Evolutionary conservation across 2,113 vertebrate species (phyloP).

Genomic region (Lota lota): DNA sequence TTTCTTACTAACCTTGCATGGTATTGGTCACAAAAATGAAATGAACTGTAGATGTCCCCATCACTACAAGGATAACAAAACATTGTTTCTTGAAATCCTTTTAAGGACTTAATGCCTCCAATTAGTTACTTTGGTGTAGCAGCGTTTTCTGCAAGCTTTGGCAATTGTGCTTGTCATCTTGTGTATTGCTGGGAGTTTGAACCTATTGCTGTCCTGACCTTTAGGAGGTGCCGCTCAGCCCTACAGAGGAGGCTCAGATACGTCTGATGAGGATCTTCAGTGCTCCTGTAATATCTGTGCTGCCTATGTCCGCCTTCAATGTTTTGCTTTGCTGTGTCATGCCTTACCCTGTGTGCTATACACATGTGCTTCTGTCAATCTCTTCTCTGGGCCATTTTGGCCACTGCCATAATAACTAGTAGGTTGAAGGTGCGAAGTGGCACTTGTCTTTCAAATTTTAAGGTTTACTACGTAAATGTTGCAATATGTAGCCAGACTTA

Average conservation of each 20-base stretch:
- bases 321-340: background rate
- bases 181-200: constrained; percentile 3
- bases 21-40: background rate
- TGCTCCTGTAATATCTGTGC: constrained; percentile 76
- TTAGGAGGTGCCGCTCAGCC: constrained; percentile 79
- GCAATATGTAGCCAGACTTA: no score
- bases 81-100: background rate
- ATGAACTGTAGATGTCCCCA: background rate
- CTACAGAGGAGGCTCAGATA: constrained; percentile 83
- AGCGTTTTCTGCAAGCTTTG: no score
- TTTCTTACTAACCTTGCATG: constrained; percentile 1
- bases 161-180: background rate
- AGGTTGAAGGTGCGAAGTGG: no score
- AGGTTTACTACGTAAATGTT: no score
- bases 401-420: no score
- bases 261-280: constrained; percentile 92
- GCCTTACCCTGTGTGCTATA: background rate
- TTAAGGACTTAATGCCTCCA: background rate
- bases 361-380: background rate
- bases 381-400: background rate
- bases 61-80: background rate
- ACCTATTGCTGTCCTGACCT: constrained; percentile 79
- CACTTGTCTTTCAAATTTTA: no score
- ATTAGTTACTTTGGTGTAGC: no score
- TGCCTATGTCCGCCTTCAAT: constrained; percentile 11